Conservation (phyloP, 2,888 invertebrate species). For the Meliscaeva auricollis region DNA sequence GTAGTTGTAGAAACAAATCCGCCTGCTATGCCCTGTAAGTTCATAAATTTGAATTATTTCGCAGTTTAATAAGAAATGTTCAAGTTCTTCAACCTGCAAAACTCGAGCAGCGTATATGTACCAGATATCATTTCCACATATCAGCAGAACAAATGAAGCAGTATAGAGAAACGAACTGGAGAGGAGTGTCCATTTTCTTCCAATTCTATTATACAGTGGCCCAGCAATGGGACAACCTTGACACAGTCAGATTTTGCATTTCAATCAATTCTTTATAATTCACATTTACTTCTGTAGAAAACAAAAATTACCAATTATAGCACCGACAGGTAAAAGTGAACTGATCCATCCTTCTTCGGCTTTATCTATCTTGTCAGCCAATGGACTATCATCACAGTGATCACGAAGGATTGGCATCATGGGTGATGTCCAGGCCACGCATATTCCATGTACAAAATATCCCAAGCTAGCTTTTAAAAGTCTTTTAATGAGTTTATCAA, state of each 20-base stretch:
- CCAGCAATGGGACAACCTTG: slow-evolving; percentile 89
- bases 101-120: slow-evolving; percentile 84
- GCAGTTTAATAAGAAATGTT: no score
- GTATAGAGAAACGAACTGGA: slow-evolving; percentile 88
- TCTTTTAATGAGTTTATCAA: background rate
- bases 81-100: slow-evolving; percentile 79
- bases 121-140: slow-evolving; percentile 87
- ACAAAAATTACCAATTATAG: slow-evolving; percentile 86
- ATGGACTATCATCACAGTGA: slow-evolving; percentile 80
- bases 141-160: slow-evolving; percentile 88
- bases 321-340: slow-evolving; percentile 89
- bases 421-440: slow-evolving; percentile 91
- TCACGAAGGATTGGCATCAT: slow-evolving; percentile 87
- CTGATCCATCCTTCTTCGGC: slow-evolving; percentile 90
- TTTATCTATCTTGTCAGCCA: slow-evolving; percentile 84
- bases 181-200: slow-evolving; percentile 89
- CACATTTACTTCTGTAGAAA: no score
- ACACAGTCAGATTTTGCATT: no score
- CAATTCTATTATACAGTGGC: slow-evolving; percentile 87
- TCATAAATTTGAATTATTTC: no score
- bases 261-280: no score
- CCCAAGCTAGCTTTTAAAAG: slow-evolving; percentile 87
- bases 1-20: slow-evolving; percentile 89
- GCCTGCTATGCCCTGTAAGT: slow-evolving; percentile 86
- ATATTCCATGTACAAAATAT: slow-evolving; percentile 88